Evolutionary conservation across 2,797 vertebrate species (phyloP).

Genomic region (Cuniculus paca): DNA sequence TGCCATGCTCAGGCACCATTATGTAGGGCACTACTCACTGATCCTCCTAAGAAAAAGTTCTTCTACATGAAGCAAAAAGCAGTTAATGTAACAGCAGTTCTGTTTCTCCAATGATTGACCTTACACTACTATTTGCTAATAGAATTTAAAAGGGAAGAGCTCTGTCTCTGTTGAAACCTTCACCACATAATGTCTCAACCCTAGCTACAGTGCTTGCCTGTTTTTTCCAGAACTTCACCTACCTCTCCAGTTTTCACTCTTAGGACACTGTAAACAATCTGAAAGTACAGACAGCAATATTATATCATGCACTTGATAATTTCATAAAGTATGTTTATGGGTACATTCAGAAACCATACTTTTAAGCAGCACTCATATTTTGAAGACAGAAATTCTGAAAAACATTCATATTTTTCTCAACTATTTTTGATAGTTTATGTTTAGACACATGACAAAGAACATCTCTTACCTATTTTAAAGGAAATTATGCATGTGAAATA

Average conservation of each 20-base stretch:
- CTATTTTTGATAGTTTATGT: background rate
- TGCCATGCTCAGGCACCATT: background rate
- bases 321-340: background rate
- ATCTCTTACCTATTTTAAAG: background rate
- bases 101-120: background rate
- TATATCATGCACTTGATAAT: background rate
- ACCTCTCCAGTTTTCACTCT: background rate
- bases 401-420: background rate
- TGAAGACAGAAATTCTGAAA: constrained; percentile 25
- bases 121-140: background rate
- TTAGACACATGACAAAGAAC: background rate
- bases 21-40: background rate
- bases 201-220: background rate
- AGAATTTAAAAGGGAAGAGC: background rate
- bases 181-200: background rate
- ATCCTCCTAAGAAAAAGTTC: background rate
- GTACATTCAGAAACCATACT: background rate
- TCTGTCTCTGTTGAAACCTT: background rate
- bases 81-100: background rate
- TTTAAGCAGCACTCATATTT: background rate
- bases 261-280: background rate
- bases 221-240: background rate
- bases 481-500: constrained; percentile 2
- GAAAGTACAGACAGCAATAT: background rate
- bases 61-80: background rate